These are phyloP conservation scores for Acrocephalus kingi DNA, from an alignment of 2,113 vertebrate genomes.

Conservation along the genomic window DNA sequence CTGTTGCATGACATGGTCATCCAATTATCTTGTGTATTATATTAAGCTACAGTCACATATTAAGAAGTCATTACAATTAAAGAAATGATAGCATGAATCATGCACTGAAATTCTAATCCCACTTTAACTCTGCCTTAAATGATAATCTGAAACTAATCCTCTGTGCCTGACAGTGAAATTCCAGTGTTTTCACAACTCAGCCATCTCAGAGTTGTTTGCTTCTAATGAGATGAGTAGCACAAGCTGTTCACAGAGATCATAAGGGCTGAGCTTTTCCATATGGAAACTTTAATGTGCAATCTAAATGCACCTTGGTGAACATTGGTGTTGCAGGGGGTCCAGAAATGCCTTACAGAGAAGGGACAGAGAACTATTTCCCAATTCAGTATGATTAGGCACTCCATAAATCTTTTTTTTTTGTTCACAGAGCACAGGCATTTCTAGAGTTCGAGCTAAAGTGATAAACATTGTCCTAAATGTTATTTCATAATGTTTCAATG, in stretches of 20 bases:
- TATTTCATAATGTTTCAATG: not conserved
- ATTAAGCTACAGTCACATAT: not conserved
- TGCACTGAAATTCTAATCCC: not conserved
- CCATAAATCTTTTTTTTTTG: not conserved
- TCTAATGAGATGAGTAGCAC: not conserved
- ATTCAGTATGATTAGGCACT: not conserved
- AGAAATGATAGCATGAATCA: not conserved
- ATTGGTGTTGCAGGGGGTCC: not conserved
- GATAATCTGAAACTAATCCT: not conserved
- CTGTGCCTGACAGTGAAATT: not conserved
- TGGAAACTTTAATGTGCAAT: not conserved
- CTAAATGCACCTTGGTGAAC: conserved; percentile 4
- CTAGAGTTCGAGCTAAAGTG: not conserved
- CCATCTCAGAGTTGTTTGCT: not conserved
- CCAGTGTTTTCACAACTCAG: not conserved
- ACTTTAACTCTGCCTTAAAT: not conserved
- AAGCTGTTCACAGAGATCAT: not conserved
- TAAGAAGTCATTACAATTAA: not conserved
- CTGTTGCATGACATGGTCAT: not conserved
- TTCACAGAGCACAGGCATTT: not conserved
- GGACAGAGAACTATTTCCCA: not conserved
- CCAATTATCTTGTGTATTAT: not conserved
- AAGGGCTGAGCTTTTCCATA: not conserved
- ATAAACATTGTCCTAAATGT: not conserved
- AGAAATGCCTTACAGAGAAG: not conserved